Evolutionary conservation across 2,113 vertebrate genomes (phyloP), one percentile per base, ranked within the genome.

Genomic region (Aptenodytes patagonicus): DNA sequence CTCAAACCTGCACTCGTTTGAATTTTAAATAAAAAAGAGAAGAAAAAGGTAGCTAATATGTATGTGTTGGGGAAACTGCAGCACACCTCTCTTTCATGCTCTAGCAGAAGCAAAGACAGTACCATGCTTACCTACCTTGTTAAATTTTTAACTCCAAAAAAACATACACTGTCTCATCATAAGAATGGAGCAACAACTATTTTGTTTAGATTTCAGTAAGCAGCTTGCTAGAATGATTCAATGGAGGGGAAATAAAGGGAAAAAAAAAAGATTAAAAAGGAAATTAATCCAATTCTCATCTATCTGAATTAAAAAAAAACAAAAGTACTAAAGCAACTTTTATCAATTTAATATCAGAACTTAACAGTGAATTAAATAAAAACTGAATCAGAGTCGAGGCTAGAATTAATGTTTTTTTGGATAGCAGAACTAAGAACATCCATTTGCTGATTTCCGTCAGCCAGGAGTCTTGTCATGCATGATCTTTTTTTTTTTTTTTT

Each of bases 331-430:
- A 51, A 17, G 2, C 3, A 55, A 51, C 3, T 71, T 66, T 66
- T 77, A 62, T 17, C 10, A 68, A 36, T 62, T 42, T 49, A 69
- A 20, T 52, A 79, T 42, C 11, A 57, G 31, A 57, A 54, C 54
- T 70, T 83, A 40, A 14, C 22, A 49, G 13, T 40, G 7, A 86
- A 55, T 28, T 46, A 38, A 54, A 68, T 17, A 60, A 79, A 72
- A 86, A 2, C 2, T 70, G 29, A 25, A 52, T 52, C 19, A 32
- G 11, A 54, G 5, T 47, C 0, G 0, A 42, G 5, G 10, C 9
- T 40, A 28, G 6, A 36, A 81, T 68, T 54, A 31, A 28, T 28
- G 6, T 36, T 42, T 51, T 34, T 70, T 60, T 77, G 18, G 3
- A 51, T 15, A 76, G 20, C 5, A 82, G 40, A 87, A 82, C 2